A percentile compares a stretch with the other conserved stretches of the same genome.
phyloP scores from a whole-genome alignment of 2,888 invertebrate genomes.

The Steinernema hermaphroditum region DNA sequence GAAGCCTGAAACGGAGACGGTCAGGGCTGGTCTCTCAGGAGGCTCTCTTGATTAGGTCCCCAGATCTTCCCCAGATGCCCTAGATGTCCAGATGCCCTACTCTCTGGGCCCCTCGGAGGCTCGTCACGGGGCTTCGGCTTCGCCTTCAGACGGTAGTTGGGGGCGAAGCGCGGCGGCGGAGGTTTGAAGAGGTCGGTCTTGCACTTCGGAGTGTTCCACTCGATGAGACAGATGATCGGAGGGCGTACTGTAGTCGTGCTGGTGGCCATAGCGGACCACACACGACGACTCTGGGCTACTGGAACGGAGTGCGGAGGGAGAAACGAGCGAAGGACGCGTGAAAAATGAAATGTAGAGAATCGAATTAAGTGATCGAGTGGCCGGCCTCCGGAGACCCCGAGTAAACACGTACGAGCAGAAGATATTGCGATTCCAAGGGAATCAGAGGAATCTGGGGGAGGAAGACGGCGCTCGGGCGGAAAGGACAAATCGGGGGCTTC shows the following conservation, averaged over 20 bases:
- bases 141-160: conserved; percentile 31
- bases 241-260: conserved; percentile 51
- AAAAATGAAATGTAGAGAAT: conserved; percentile 25
- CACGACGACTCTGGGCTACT: not conserved
- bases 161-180: conserved; percentile 57
- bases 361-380: conserved; percentile 31
- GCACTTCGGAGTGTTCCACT: conserved; percentile 62
- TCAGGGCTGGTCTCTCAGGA: too few species aligned
- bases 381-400: conserved; percentile 18
- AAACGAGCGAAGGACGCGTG: conserved; percentile 18
- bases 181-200: conserved; percentile 52
- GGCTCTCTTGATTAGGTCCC: conserved; percentile 17
- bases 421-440: conserved; percentile 19
- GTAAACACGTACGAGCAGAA: conserved; percentile 21
- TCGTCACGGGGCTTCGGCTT: conserved; percentile 24
- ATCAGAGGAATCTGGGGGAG: too few species aligned
- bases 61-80: not conserved
- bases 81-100: too few species aligned
- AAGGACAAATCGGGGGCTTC: too few species aligned
- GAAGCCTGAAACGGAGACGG: conserved; percentile 65
- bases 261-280: conserved; percentile 10
- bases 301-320: not conserved
- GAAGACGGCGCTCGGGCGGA: too few species aligned
- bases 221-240: conserved; percentile 63
- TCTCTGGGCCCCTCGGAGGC: conserved; percentile 27